These are phyloP conservation scores for Jaculus jaculus DNA, from an alignment of 2,113 vertebrate species.

Conservation along the genomic window DNA sequence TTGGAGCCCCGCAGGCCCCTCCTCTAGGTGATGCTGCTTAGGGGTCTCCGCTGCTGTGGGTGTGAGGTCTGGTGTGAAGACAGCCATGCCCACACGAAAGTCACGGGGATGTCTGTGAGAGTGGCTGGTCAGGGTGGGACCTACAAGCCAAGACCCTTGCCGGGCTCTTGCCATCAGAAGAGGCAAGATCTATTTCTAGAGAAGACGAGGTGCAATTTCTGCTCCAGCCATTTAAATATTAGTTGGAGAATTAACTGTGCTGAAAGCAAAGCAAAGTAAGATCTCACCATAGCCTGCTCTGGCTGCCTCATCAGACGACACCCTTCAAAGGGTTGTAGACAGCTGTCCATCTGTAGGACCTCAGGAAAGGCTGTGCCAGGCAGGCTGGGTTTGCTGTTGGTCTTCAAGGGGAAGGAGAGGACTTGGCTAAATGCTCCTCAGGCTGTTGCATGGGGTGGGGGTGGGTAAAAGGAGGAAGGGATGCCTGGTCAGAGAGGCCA, in stretches of 20 bases:
- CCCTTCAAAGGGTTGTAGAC: rapidly evolving
- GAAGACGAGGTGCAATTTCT: slow-evolving; percentile 21
- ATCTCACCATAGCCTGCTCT: slow-evolving; percentile 14
- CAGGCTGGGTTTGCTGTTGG: rapidly evolving
- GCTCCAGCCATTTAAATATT: slow-evolving; percentile 76
- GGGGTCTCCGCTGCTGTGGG: neutral
- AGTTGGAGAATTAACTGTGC: slow-evolving; percentile 77
- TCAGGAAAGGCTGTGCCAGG: neutral
- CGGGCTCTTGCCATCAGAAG: neutral
- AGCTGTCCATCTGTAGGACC: neutral
- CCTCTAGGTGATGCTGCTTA: neutral
- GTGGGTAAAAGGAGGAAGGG: neutral
- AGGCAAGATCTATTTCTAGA: neutral
- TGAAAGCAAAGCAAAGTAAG: slow-evolving; percentile 77
- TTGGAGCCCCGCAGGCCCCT: neutral
- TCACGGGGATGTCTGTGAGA: neutral
- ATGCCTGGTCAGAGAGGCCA: neutral
- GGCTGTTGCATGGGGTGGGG: rapidly evolving
- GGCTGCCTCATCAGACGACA: neutral
- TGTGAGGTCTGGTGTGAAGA: neutral
- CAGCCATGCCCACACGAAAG: neutral
- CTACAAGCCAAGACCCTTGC: neutral
- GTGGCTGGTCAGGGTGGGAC: neutral
- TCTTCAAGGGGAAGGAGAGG: neutral
- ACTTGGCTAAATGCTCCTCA: neutral